These are phyloP conservation scores for Melanostigma gelatinosum DNA, from an alignment of 2,113 vertebrate genomes.

Conservation along the genomic window DNA sequence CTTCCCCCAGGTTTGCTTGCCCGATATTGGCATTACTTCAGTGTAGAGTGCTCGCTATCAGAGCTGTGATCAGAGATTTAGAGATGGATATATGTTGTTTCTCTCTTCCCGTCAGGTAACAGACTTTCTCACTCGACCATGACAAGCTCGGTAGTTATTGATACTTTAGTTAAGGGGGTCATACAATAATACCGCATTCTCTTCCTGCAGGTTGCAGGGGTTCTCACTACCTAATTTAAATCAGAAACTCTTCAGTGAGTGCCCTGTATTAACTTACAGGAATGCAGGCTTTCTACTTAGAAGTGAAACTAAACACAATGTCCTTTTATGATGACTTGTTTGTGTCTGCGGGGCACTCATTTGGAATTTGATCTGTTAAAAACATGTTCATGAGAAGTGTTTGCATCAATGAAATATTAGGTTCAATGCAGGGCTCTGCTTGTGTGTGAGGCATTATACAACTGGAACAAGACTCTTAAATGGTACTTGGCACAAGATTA, in stretches of 20 bases:
- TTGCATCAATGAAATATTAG: conserved; percentile 25
- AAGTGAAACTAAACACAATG: conserved; percentile 62
- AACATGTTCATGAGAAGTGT: conserved; percentile 20
- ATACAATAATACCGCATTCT: conserved; percentile 69
- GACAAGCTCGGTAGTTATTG: conserved; percentile 68
- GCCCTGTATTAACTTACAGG: conserved; percentile 69
- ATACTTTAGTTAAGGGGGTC: conserved; percentile 64
- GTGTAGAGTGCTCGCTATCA: conserved; percentile 54
- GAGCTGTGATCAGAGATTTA: conserved; percentile 67
- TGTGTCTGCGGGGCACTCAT: conserved; percentile 50
- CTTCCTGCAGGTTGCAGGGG: conserved; percentile 53
- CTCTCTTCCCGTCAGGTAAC: conserved; percentile 59
- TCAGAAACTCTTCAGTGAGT: conserved; percentile 50
- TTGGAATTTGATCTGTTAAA: conserved; percentile 47
- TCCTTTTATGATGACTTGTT: conserved; percentile 52
- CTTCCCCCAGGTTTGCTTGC: conserved; percentile 42
- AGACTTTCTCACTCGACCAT: conserved; percentile 54
- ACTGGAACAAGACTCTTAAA: conserved; percentile 23
- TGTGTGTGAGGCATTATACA: background rate
- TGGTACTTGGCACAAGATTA: background rate
- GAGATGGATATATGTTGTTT: conserved; percentile 55
- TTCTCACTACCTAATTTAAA: conserved; percentile 43
- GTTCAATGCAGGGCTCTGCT: conserved; percentile 4
- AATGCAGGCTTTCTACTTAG: conserved; percentile 62
- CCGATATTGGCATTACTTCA: conserved; percentile 31